Conservation (phyloP, 2,888 invertebrate species). For the Ecdyonurus torrentis region DNA sequence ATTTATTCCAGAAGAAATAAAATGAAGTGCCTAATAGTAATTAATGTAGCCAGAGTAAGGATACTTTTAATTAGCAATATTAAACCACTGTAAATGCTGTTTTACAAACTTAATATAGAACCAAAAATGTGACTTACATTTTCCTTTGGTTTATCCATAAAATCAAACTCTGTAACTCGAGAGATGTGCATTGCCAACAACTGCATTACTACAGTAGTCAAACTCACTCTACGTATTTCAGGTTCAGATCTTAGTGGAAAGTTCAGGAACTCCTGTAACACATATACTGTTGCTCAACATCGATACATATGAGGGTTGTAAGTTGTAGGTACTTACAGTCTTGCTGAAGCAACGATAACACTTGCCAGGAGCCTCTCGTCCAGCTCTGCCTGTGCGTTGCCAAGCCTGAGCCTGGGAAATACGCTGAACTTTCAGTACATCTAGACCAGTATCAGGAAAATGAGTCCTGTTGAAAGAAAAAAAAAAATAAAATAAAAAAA, state of each 20-base stretch:
- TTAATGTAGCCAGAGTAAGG: too few relatives aligned
- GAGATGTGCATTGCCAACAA: conserved; percentile 71
- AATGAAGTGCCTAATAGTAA: too few relatives aligned
- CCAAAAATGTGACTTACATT: conserved; percentile 38
- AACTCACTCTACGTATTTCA: conserved; percentile 65
- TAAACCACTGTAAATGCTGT: too few relatives aligned
- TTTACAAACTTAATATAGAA: too few relatives aligned
- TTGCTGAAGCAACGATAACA: conserved; percentile 81
- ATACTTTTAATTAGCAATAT: too few relatives aligned
- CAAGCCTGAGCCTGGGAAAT: conserved; percentile 85
- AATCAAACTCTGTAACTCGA: conserved; percentile 62
- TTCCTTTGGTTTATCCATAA: conserved; percentile 72
- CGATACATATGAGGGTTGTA: too few relatives aligned
- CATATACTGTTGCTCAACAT: conserved; percentile 1
- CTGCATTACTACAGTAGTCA: conserved; percentile 60
- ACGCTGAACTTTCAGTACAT: conserved; percentile 59
- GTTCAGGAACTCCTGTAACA: conserved; percentile 42
- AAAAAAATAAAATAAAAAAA: not conserved
- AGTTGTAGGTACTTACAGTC: conserved; percentile 18
- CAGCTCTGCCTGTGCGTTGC: conserved; percentile 87
- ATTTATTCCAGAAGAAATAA: too few relatives aligned
- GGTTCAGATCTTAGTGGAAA: conserved; percentile 60
- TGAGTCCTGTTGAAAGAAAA: conserved; percentile 39
- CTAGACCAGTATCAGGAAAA: conserved; percentile 65
- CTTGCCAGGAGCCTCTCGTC: conserved; percentile 65